Percentiles rank a stretch among this genome's conserved stretches.
phyloP scores from a whole-genome alignment of 2,797 vertebrate species.

The Podarcis siculus region DNA sequence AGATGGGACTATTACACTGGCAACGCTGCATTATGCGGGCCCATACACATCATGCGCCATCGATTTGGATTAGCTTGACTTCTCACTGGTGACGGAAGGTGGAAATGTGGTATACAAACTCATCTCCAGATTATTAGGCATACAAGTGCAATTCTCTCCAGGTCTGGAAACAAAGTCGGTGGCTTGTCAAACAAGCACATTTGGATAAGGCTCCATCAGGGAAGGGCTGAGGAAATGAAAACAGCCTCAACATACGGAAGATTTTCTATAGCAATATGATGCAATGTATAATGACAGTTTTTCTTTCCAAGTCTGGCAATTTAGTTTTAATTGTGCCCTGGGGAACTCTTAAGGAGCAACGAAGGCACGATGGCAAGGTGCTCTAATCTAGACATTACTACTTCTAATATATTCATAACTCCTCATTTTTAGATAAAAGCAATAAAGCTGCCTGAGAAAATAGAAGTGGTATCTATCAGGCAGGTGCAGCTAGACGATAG shows the following conservation, averaged over 20 bases:
- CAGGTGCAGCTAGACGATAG: not conserved
- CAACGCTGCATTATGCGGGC: not conserved
- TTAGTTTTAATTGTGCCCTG: conserved; percentile 27
- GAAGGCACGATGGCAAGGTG: rapidly evolving
- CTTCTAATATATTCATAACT: rapidly evolving
- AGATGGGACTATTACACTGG: not conserved
- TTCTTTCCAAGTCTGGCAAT: conserved; percentile 5
- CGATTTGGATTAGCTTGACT: not conserved
- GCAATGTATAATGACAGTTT: not conserved
- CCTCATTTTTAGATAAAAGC: not conserved
- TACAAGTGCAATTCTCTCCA: conserved; percentile 26
- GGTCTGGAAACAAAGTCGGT: not conserved
- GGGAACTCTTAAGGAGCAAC: conserved; percentile 3
- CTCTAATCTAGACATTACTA: not conserved
- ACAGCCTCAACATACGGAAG: not conserved
- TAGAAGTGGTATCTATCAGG: not conserved
- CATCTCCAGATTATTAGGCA: conserved; percentile 32
- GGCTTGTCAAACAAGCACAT: not conserved
- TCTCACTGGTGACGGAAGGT: conserved; percentile 26
- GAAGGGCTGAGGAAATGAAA: not conserved
- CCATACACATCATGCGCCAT: not conserved
- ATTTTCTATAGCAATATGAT: not conserved
- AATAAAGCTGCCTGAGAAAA: not conserved
- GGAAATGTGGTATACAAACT: conserved; percentile 30
- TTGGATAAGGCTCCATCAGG: not conserved